Base-by-base conservation (phyloP, 2,113 vertebrate species). In the Lycocorax pyrrhopterus region DNA sequence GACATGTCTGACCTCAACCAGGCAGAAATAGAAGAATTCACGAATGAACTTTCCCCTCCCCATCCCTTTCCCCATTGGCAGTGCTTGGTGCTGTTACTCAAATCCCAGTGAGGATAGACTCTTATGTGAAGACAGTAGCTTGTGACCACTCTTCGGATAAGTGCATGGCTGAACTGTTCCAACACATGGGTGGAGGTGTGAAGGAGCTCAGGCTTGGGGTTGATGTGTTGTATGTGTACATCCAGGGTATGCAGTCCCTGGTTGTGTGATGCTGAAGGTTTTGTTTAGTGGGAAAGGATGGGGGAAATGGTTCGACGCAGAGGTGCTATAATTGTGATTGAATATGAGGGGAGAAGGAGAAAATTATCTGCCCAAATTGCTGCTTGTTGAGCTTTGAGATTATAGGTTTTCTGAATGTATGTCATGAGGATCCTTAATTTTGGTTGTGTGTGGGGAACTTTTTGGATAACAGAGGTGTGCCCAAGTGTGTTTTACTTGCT, bases 1-100 rank as follows among this genome's bases (percentile, higher is more conserved):
- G 90, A 78, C 83, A 78, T 12, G 56, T 74, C 76, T 95, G 78
- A 96, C 93, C 92, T 95, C 96, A 96, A 20, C 17, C 33, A 78
- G 41, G 69, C 81, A 95, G 73, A 87, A 85, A 59, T 0, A 81
- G 74, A 66, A 84, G 37, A 92, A 84, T 95, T 97, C n/a, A 90
- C 95, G 84, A 96, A 95, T 97, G 95, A 97, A 84, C 73, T 33
- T 53, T n/a, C 6, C 7, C 5, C 32, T 41, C 25, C 20, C 3
- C 3, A 13, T 49, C 35, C 58, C 43, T 60, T 89, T 94, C 43
- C 59, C 47, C 12, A 3, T 7, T 83, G 86, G 26, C 51, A 60
- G 53, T 3, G 5, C 79, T 82, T n/a, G 32, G 46, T 93, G 43
- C 47, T 81, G 51, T 92, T 94, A 71, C 49, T 87, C 23, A 75